Evolutionary conservation across 1,140 invertebrate genomes (phyloP).

Genomic region (Daktulosphaira vitifoliae): DNA sequence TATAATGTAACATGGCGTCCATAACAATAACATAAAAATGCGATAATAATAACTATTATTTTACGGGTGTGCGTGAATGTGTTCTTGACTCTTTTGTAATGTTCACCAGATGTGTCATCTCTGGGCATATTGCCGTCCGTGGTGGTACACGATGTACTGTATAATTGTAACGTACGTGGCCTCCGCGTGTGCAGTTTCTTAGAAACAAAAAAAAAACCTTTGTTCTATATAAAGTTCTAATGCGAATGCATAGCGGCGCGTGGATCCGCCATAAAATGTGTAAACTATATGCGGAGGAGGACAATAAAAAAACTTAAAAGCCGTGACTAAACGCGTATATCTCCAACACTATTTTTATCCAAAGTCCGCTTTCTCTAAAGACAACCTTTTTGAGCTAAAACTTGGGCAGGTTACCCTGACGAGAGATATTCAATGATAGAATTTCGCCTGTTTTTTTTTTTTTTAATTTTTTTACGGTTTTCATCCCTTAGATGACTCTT

Average conservation of each 20-base stretch:
- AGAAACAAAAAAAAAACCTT: constrained; percentile 7
- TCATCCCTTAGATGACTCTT: too few relatives aligned
- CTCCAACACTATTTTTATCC: constrained; percentile 31
- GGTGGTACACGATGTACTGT: too few relatives aligned
- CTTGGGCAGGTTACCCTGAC: too few relatives aligned
- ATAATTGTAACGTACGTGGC: too few relatives aligned
- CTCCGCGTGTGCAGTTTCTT: constrained; percentile 8
- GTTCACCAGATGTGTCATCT: constrained; percentile 27
- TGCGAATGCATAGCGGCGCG: neutral
- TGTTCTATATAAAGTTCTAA: constrained; percentile 24
- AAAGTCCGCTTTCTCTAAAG: too few relatives aligned
- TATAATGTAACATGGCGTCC: neutral
- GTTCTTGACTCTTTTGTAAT: neutral
- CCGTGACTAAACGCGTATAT: constrained; percentile 24
- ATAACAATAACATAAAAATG: constrained; percentile 27
- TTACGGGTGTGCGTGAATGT: neutral
- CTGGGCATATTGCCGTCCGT: too few relatives aligned
- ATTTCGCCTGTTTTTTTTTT: too few relatives aligned
- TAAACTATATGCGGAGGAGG: too few relatives aligned
- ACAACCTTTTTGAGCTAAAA: too few relatives aligned
- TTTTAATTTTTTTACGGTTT: too few relatives aligned
- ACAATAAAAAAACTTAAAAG: neutral
- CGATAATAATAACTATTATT: constrained; percentile 29
- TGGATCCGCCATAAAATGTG: constrained; percentile 6
- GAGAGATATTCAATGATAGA: too few relatives aligned